A percentile compares a stretch with the other conserved stretches of the same genome.
These are phyloP conservation scores for Atethmia centrago DNA, from an alignment of 2,888 invertebrate species.

Conservation along the genomic window DNA sequence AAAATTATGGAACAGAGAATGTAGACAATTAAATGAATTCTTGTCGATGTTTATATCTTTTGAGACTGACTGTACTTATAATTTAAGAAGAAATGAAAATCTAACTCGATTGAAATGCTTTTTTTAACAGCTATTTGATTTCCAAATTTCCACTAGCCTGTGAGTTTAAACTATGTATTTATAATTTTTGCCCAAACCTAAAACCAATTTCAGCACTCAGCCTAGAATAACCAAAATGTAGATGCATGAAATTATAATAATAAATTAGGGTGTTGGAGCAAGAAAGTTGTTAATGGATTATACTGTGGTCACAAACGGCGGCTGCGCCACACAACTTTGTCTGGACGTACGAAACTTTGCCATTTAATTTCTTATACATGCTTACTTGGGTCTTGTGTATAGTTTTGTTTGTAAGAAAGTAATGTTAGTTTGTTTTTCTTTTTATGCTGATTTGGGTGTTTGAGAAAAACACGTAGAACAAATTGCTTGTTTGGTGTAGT, in stretches of 20 bases:
- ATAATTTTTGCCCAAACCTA: not conserved
- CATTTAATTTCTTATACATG: slow-evolving; percentile 66
- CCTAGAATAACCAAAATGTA: slow-evolving; percentile 23
- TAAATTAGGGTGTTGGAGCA: slow-evolving; percentile 67
- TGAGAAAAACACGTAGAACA: not conserved
- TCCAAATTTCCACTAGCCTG: not conserved
- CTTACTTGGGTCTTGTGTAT: slow-evolving; percentile 33
- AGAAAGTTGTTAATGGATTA: slow-evolving; percentile 78
- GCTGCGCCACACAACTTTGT: slow-evolving; percentile 63
- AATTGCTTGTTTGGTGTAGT: not conserved
- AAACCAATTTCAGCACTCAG: not conserved
- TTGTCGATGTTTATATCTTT: no score
- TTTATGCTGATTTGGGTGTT: slow-evolving; percentile 23
- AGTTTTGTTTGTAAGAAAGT: slow-evolving; percentile 42
- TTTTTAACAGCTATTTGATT: not conserved
- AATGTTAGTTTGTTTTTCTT: slow-evolving; percentile 27
- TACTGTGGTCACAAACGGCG: slow-evolving; percentile 71
- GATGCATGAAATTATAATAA: slow-evolving; percentile 58
- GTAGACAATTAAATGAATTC: not conserved
- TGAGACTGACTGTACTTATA: no score
- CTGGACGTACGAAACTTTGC: slow-evolving; percentile 60
- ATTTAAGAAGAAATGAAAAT: not conserved
- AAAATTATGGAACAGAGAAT: no score
- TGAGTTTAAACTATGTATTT: not conserved
- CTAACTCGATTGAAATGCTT: not conserved